Percentiles rank a stretch among this genome's conserved stretches.
Conservation (phyloP, 2,797 vertebrate species). For the Numenius phaeopus region DNA sequence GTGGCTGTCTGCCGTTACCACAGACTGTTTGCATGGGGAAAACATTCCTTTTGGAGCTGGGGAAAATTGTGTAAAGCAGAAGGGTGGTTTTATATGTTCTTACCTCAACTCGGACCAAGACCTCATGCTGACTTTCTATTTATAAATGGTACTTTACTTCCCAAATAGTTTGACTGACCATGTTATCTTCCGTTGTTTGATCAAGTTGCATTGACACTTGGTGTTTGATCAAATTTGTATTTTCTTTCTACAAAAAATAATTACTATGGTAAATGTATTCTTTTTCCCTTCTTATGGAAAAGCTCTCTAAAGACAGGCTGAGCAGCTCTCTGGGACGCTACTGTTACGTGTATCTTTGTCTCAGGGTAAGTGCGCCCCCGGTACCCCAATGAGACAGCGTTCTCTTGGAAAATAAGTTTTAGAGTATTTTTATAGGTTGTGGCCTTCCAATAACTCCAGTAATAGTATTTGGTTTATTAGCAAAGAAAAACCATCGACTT, state of each 20-base stretch:
- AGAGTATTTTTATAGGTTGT: neutral
- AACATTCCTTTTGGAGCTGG: neutral
- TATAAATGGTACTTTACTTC: neutral
- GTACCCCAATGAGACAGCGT: neutral
- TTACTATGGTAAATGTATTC: neutral
- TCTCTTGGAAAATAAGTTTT: neutral
- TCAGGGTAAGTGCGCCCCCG: neutral
- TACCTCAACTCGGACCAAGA: neutral
- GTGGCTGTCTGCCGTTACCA: neutral
- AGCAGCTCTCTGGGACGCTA: neutral
- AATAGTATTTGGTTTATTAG: neutral
- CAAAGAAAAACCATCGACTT: neutral
- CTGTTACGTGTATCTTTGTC: accelerated
- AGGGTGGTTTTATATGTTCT: neutral
- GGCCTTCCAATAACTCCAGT: neutral
- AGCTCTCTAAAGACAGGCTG: neutral
- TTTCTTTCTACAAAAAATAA: neutral
- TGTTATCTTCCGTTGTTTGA: neutral
- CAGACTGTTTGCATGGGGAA: neutral
- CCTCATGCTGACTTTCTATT: neutral
- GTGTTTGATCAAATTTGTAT: neutral
- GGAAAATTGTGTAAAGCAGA: neutral
- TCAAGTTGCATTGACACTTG: neutral
- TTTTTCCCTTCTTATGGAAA: neutral
- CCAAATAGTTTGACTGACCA: neutral